Evolutionary conservation across 1,140 invertebrate genomes (phyloP).

Genomic region (Papilio polytes): DNA sequence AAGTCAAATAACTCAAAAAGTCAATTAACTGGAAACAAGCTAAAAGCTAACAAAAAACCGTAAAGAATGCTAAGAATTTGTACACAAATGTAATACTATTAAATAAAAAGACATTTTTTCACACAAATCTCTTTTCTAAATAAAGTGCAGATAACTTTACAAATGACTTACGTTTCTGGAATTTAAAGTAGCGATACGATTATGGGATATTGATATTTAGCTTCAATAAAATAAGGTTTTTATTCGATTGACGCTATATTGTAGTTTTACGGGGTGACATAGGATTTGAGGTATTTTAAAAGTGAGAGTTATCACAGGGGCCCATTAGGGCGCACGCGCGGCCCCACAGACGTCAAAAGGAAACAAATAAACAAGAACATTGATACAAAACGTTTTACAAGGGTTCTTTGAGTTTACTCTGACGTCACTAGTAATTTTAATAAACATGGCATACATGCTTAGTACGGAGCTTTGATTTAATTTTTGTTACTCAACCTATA

Average conservation of each 20-base stretch:
- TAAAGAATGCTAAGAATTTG: slow-evolving; percentile 65
- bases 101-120: slow-evolving; percentile 65
- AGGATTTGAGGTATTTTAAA: slow-evolving; percentile 76
- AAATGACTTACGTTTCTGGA: slow-evolving; percentile 81
- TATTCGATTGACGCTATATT: slow-evolving; percentile 38
- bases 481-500: no score
- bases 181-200: slow-evolving; percentile 61
- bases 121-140: slow-evolving; percentile 76
- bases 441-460: no score
- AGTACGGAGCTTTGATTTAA: no score
- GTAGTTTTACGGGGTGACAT: slow-evolving; percentile 67
- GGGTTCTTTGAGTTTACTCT: slow-evolving; percentile 52
- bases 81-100: slow-evolving; percentile 54
- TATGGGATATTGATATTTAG: slow-evolving; percentile 41
- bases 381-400: slow-evolving; percentile 21
- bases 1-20: no score
- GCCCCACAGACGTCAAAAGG: slow-evolving; percentile 65
- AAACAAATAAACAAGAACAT: slow-evolving; percentile 56
- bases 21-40: not conserved
- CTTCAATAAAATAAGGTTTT: slow-evolving; percentile 48
- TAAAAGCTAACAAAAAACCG: slow-evolving; percentile 40
- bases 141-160: slow-evolving; percentile 82
- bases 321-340: slow-evolving; percentile 81
- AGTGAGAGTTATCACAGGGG: slow-evolving; percentile 82
- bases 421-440: not conserved